Percentiles rank a stretch among this genome's conserved stretches.
These are phyloP conservation scores for Carettochelys insculpta DNA, from an alignment of 2,113 vertebrate species.

Conservation along the genomic window DNA sequence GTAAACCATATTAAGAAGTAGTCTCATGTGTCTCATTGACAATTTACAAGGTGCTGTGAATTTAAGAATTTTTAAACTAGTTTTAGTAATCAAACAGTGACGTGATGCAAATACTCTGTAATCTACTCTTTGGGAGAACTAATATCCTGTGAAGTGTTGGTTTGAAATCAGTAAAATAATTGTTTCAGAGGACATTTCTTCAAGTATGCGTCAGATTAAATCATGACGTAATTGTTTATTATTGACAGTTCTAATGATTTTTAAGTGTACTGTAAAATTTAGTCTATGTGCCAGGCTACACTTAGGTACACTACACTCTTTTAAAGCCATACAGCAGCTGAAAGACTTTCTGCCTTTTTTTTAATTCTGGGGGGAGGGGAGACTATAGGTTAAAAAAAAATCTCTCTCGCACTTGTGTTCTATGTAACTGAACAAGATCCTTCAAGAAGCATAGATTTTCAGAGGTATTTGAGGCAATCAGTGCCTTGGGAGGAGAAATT, in stretches of 20 bases:
- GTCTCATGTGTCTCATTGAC: conserved; percentile 5
- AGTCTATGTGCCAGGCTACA: background rate
- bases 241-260: background rate
- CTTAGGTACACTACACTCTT: background rate
- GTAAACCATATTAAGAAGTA: conserved; percentile 13
- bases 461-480: background rate
- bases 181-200: background rate
- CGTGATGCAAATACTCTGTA: conserved; percentile 18
- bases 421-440: background rate
- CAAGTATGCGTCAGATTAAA: background rate
- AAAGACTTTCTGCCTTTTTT: background rate
- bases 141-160: conserved; percentile 4
- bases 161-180: conserved; percentile 1
- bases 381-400: background rate
- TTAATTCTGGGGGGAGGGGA: too few species aligned
- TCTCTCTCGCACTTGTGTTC: background rate
- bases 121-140: conserved; percentile 10
- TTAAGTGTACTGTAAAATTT: background rate
- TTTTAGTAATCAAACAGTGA: conserved; percentile 30
- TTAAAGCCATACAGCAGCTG: background rate
- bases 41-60: background rate
- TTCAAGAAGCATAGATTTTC: background rate
- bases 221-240: background rate
- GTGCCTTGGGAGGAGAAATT: background rate
- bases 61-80: conserved; percentile 35